phyloP scores from a whole-genome alignment of 2,797 vertebrate genomes.

The Acipenser oxyrinchus region DNA sequence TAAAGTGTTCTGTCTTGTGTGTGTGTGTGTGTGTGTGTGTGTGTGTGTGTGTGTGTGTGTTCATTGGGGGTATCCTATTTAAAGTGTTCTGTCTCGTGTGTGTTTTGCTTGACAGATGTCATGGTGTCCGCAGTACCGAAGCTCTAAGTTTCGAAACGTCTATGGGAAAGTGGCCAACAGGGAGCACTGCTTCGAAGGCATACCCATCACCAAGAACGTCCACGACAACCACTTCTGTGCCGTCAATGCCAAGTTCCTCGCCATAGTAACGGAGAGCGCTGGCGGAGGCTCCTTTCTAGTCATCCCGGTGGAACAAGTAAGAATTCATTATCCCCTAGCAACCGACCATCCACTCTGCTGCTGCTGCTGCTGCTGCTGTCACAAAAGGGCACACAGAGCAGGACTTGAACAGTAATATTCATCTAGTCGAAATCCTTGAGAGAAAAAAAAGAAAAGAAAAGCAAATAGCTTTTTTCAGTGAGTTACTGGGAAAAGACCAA shows the following conservation, averaged over 20 bases:
- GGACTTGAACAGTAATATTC: no score
- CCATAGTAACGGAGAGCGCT: constrained; percentile 86
- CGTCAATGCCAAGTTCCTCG: constrained; percentile 85
- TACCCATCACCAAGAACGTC: constrained; percentile 96
- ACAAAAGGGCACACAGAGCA: no score
- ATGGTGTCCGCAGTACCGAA: constrained; percentile 98
- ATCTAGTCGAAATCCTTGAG: no score
- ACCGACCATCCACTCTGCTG: neutral
- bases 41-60: no score
- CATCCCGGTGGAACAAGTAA: constrained; percentile 86
- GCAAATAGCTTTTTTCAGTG: no score
- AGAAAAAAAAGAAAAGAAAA: no score
- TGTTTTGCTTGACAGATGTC: constrained; percentile 74
- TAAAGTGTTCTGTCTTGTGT: no score
- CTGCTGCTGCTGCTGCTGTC: neutral
- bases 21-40: no score
- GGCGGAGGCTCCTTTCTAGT: constrained; percentile 90
- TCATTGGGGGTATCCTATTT: no score
- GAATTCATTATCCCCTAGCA: constrained; percentile 4
- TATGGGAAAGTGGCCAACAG: constrained; percentile 90
- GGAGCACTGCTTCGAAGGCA: constrained; percentile 90
- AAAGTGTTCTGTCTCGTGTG: neutral
- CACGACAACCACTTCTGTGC: constrained; percentile 98
- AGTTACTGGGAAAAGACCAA: no score
- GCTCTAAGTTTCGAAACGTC: constrained; percentile 98